Base-by-base conservation (phyloP, 1,140 invertebrate genomes). In the Zeugodacus cucurbitae region DNA sequence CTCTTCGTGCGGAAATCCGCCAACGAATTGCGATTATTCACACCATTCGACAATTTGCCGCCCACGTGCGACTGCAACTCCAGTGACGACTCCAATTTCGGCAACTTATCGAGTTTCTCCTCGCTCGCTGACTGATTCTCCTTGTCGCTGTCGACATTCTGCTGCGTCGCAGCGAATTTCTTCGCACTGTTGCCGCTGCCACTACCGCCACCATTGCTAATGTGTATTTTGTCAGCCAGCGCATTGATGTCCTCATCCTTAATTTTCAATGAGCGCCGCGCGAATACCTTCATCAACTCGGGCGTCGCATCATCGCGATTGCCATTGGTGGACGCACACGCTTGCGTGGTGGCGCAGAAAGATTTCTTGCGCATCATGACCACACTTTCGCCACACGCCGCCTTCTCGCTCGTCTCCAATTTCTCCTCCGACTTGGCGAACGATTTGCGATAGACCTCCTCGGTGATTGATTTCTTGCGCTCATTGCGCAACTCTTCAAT, bases 281-380 rank as follows among this genome's bases (percentile, higher is more conserved):
- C 96, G 91, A 97, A 97, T 0, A 97, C 96, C 94, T 97, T 97
- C 94, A 97, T 96, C 37, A 97, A 91, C 91, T 97, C 96, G 0
- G 96, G 96, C 92, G 96, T 96, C 67, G 96, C 95, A 87, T 96
- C 96, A 88, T 95, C 94, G 41, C 93, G 94, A 70, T 88, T 90
- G 26, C 26, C 48, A 26, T 58, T 89, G 3, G n/a, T 86, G 34
- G 62, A 67, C 26, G 58, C 59, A 32, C 58, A 26, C 0, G 67
- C 54, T 58, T 88, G 87, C 1, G 32, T 44, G 1, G 87, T 59
- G 3, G 62, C 87, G 32, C 88, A 90, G 62, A 92, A 94, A 87
- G 93, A 95, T 94, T 94, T 96, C 93, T 93, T 95, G 91, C 92
- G 94, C 92, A 94, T 93, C 91, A 94, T 94, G 89, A 94, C 94